These are phyloP conservation scores for Eilema depressum DNA, from an alignment of 2,888 invertebrate genomes.

Conservation along the genomic window DNA sequence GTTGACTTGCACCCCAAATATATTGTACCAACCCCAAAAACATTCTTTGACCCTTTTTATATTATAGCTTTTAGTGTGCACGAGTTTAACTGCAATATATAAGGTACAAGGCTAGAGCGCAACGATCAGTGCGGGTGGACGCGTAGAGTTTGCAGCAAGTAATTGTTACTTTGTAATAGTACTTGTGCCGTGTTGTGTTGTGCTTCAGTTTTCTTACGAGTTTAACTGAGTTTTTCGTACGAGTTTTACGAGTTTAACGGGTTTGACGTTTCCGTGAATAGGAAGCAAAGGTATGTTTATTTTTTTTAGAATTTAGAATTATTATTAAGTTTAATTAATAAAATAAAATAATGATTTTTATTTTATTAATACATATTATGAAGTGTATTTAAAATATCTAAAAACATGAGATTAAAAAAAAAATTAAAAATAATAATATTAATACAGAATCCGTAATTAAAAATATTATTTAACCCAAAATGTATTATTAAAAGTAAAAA, in stretches of 20 bases:
- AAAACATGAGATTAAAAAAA: too few relatives aligned
- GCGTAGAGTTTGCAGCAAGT: conserved; percentile 70
- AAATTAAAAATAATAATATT: too few relatives aligned
- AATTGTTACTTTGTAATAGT: conserved; percentile 55
- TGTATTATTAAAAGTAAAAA: too few relatives aligned
- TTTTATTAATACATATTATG: background rate
- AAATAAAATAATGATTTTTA: background rate
- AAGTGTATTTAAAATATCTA: too few relatives aligned
- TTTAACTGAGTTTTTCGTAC: conserved; percentile 39
- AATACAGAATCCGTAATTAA: too few relatives aligned
- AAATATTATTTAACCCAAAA: too few relatives aligned
- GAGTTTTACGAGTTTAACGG: conserved; percentile 24
- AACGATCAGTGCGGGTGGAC: conserved; percentile 64
- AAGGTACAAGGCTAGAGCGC: conserved; percentile 65
- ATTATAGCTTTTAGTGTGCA: conserved; percentile 23
- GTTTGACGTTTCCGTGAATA: conserved; percentile 36
- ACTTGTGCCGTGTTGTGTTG: conserved; percentile 63
- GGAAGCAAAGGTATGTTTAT: conserved; percentile 43
- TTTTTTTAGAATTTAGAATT: background rate
- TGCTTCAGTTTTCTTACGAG: conserved; percentile 59
- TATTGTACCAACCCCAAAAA: background rate
- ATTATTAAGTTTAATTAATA: background rate
- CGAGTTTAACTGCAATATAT: conserved; percentile 51
- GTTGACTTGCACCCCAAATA: background rate
- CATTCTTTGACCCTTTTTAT: conserved; percentile 10